phyloP scores from a whole-genome alignment of 2,113 vertebrate species.

The Meles meles region DNA sequence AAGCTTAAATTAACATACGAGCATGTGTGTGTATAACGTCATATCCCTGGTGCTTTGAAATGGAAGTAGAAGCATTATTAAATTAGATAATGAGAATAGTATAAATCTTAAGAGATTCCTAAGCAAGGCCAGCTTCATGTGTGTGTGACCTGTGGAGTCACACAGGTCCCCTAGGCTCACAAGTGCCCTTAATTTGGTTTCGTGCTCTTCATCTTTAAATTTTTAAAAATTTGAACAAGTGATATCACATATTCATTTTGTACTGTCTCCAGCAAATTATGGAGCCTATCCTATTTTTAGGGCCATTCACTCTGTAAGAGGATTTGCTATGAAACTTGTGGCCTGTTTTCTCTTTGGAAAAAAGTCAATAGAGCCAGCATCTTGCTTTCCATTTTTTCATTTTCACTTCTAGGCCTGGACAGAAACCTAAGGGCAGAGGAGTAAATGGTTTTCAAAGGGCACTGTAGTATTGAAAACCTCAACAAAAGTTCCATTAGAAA shows the following conservation, averaged over 20 bases:
- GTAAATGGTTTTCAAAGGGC: conserved; percentile 43
- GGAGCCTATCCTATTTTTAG: background rate
- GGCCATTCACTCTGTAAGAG: background rate
- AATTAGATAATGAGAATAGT: background rate
- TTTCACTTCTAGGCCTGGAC: conserved; percentile 11
- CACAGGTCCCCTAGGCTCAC: background rate
- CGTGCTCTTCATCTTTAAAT: background rate
- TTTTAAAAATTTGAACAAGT: background rate
- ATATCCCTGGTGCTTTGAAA: background rate
- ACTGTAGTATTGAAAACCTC: conserved; percentile 19
- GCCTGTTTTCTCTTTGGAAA: background rate
- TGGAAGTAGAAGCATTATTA: background rate
- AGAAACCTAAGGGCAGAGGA: conserved; percentile 12
- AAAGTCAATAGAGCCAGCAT: background rate
- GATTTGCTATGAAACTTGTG: background rate
- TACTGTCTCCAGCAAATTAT: background rate
- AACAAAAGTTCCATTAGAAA: background rate
- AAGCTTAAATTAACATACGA: background rate
- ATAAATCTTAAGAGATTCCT: background rate
- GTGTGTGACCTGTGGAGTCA: background rate
- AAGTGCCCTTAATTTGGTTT: background rate
- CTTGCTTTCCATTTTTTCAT: background rate
- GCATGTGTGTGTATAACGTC: background rate
- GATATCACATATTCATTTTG: background rate
- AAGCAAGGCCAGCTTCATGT: background rate